Conservation (phyloP, 2,797 vertebrate genomes). For the Odontamblyopus lacepedii region DNA sequence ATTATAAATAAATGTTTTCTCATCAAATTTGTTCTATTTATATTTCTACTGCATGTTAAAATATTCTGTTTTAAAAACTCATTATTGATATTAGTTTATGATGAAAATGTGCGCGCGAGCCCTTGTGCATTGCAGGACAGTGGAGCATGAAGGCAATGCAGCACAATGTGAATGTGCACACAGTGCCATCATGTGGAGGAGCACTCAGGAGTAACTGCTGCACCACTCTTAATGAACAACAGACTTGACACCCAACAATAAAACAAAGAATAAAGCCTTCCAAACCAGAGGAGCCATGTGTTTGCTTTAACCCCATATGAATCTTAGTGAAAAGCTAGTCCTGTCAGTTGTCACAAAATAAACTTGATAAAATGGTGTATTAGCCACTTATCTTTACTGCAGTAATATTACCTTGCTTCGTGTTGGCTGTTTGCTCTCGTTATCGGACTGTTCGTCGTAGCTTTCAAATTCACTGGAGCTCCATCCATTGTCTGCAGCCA, state of each 20-base stretch:
- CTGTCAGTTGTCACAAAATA: constrained; percentile 13
- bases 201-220: constrained; percentile 14
- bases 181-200: constrained; percentile 79
- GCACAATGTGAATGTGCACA: constrained; percentile 58
- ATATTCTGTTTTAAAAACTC: not conserved
- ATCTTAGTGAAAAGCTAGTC: constrained; percentile 33
- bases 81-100: constrained; percentile 10
- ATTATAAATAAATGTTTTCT: not conserved
- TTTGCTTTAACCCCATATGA: constrained; percentile 58
- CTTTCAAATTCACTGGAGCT: constrained; percentile 98
- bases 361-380: constrained; percentile 6
- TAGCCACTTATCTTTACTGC: constrained; percentile 18
- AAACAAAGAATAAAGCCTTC: constrained; percentile 51
- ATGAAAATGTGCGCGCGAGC: constrained; percentile 17
- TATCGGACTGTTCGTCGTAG: constrained; percentile 92
- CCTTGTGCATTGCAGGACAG: constrained; percentile 30
- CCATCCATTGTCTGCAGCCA: constrained; percentile 84
- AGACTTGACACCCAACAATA: constrained; percentile 29
- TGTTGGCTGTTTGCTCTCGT: constrained; percentile 78
- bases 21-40: not conserved
- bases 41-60: not conserved
- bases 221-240: constrained; percentile 27
- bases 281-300: constrained; percentile 40
- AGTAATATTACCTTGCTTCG: constrained; percentile 75
- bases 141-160: constrained; percentile 26